Conservation (phyloP, 64 coral and sea anemone species). For the Dendrophyllia cribrosa region DNA sequence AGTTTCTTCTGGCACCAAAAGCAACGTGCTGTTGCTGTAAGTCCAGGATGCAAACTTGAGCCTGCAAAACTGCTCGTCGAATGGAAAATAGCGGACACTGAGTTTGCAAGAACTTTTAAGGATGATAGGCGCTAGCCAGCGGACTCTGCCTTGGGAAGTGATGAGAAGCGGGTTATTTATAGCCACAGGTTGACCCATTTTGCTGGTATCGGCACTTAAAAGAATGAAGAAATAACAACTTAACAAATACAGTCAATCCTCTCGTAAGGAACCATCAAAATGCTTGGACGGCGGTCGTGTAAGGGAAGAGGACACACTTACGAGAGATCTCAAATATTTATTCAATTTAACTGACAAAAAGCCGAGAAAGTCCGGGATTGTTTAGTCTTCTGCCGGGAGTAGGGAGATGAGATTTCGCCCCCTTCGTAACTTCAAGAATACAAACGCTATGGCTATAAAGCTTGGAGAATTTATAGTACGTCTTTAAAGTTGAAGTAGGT, state of each 20-base stretch:
- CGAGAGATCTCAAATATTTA: too few relatives aligned
- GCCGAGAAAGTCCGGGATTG: too few relatives aligned
- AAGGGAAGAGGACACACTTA: too few relatives aligned
- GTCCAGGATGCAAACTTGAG: conserved; percentile 94
- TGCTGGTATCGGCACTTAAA: conserved; percentile 74
- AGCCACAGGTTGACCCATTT: conserved; percentile 83
- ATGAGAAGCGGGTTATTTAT: conserved; percentile 74
- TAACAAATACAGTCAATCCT: background rate
- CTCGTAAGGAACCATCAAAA: too few relatives aligned
- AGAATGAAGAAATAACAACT: background rate
- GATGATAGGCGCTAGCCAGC: conserved; percentile 88
- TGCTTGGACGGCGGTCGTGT: too few relatives aligned
- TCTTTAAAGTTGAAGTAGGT: too few relatives aligned
- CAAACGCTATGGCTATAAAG: too few relatives aligned
- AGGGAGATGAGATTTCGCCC: too few relatives aligned
- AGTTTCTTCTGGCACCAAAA: conserved; percentile 37
- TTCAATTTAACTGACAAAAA: too few relatives aligned
- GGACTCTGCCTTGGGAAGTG: conserved; percentile 76
- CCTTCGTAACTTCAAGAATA: too few relatives aligned
- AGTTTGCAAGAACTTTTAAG: conserved; percentile 91
- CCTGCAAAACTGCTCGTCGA: conserved; percentile 93
- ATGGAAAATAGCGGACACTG: conserved; percentile 90
- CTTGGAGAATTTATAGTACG: too few relatives aligned
- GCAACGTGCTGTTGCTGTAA: conserved; percentile 54
- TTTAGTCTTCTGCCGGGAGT: too few relatives aligned